A percentile compares a stretch with the other conserved stretches of the same genome.
phyloP scores from a whole-genome alignment of 2,888 invertebrate genomes.

The Xylota sylvarum region DNA sequence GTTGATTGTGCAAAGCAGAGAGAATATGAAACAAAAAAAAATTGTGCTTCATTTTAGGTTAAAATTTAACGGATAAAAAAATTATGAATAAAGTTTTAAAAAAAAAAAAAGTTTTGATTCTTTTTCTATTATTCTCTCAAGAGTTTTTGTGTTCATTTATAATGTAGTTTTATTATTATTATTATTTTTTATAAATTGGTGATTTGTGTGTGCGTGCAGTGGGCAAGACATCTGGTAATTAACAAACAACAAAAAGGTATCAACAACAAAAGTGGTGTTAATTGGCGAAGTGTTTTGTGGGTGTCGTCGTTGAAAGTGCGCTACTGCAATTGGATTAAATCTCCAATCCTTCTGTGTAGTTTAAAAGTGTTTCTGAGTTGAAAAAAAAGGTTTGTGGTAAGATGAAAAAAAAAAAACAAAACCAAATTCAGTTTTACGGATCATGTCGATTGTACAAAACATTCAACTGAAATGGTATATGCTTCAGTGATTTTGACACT shows the following conservation, averaged over 20 bases:
- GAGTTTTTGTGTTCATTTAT: constrained; percentile 56
- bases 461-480: too few species aligned
- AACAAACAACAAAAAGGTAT: background rate
- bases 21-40: constrained; percentile 49
- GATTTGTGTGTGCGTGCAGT: constrained; percentile 71
- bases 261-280: constrained; percentile 14
- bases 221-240: constrained; percentile 29
- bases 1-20: constrained; percentile 67
- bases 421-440: too few species aligned
- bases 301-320: constrained; percentile 34
- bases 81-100: constrained; percentile 70
- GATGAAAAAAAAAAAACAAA: background rate
- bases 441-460: too few species aligned
- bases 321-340: background rate
- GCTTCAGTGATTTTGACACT: too few species aligned
- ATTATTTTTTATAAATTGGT: constrained; percentile 45
- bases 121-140: constrained; percentile 54
- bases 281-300: constrained; percentile 38
- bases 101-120: constrained; percentile 46
- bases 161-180: constrained; percentile 14
- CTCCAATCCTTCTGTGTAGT: constrained; percentile 14
- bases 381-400: background rate
- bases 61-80: constrained; percentile 64
- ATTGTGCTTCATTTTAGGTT: constrained; percentile 61
- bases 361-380: constrained; percentile 12